Percentiles rank a stretch among this genome's conserved stretches.
Evolutionary conservation across 2,113 vertebrate species (phyloP).

Genomic region (Leptobrachium ailaonicum): DNA sequence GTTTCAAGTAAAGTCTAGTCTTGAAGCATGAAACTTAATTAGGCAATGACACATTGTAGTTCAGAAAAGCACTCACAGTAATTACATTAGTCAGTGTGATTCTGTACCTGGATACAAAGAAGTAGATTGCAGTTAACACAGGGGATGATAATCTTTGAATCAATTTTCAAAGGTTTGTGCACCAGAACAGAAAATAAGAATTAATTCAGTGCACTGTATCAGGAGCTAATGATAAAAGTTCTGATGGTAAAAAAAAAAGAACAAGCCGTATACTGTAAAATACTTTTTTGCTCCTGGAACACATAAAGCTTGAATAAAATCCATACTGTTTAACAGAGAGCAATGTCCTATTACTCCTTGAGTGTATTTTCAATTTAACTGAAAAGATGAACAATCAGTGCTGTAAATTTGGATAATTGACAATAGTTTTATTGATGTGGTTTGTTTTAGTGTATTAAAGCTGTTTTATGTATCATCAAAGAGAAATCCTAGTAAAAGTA

Average conservation of each 20-base stretch:
- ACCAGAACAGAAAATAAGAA: neutral
- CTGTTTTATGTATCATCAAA: no score
- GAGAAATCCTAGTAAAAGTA: no score
- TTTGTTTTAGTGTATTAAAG: no score
- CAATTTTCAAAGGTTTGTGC: neutral
- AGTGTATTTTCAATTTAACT: no score
- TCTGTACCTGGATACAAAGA: neutral
- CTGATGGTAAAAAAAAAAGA: neutral
- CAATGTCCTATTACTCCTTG: neutral
- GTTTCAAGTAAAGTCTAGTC: neutral
- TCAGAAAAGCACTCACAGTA: neutral
- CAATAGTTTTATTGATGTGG: no score
- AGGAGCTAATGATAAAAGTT: neutral
- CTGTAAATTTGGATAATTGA: no score
- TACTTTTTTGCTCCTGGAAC: neutral
- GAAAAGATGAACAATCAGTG: no score
- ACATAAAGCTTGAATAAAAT: neutral
- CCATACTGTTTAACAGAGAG: neutral
- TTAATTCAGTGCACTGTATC: neutral
- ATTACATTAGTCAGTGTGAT: neutral
- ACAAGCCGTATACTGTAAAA: neutral
- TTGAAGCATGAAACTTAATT: constrained; percentile 1
- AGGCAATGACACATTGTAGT: constrained; percentile 3
- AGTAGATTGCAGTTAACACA: neutral
- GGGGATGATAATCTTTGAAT: neutral